These are phyloP conservation scores for Notodonta ziczac DNA, from an alignment of 2,888 invertebrate species.

Conservation along the genomic window DNA sequence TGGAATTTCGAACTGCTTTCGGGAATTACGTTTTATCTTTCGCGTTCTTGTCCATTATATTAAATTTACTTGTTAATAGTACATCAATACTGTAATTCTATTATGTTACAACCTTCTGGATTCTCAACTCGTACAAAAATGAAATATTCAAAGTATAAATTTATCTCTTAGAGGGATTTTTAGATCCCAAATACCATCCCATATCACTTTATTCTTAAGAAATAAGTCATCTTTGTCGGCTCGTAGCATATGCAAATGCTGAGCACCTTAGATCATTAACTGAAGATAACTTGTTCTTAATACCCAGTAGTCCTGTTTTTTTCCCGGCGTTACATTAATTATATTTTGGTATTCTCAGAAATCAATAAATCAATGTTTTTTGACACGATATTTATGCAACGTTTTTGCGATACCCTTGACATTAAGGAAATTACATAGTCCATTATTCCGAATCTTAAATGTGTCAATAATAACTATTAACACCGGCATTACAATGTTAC, in stretches of 20 bases:
- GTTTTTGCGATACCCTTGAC: too few species aligned
- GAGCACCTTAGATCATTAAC: not conserved
- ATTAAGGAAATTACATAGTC: too few species aligned
- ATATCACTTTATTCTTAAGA: too few species aligned
- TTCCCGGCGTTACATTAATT: not conserved
- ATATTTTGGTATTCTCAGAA: not conserved
- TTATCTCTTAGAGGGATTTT: too few species aligned
- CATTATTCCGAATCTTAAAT: too few species aligned
- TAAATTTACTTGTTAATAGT: not conserved
- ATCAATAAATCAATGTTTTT: not conserved
- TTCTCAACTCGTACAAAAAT: too few species aligned
- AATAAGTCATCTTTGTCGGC: not conserved
- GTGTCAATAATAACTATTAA: not conserved
- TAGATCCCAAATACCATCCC: too few species aligned
- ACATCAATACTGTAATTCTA: too few species aligned
- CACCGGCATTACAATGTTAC: not conserved
- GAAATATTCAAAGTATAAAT: too few species aligned
- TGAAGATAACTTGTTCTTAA: not conserved
- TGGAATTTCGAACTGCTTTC: conserved; percentile 17
- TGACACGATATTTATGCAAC: too few species aligned
- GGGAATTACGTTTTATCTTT: conserved; percentile 15
- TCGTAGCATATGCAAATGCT: not conserved
- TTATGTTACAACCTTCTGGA: not conserved
- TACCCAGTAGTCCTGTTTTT: too few species aligned
- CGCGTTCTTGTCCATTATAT: not conserved